Base-by-base conservation (phyloP, 1,140 invertebrate genomes). In the Sycophaga agraensis region DNA sequence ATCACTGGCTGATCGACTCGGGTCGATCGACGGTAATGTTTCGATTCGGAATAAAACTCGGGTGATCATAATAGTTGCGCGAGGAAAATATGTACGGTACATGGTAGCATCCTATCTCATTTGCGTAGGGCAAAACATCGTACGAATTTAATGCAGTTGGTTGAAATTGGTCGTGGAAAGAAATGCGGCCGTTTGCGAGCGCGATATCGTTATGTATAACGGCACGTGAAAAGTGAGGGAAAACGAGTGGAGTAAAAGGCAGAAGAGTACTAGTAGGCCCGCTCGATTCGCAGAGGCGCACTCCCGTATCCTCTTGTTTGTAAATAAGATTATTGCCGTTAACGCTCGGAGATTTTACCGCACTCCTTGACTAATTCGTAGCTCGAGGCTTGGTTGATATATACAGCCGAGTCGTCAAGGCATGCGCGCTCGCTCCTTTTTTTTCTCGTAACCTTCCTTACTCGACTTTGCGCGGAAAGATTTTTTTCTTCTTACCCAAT, bases 271-370 rank as follows among this genome's bases (percentile, higher is more conserved):
- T 28, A 50, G 19, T 45, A 26, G 4, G n/a, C n/a, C 12, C 42
- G 34, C 21, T 43, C 28, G 26, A 43, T 49, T 31, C 57, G 22
- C 31, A 60, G 45, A 39, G 37, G 55, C 34, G 45, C 45, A 28
- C 31, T 16, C 39, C 17, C 9, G n/a, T 49, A 24, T 42, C 26
- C 59, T 49, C 17, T 62, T 62, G 53, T 62, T 62, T 55, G 59
- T 62, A 62, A 62, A 62, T 62, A 62, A 55, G 24, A 62, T 62
- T 62, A 56, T 19, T 40, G 21, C 19, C 48, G 39, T 48, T 31
- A 21, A 59, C 19, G 12, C 11, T 5, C 16, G n/a, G n/a, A 54
- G 17, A 60, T 60, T 43, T 51, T 43, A 46, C 54, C 42, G 39
- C n/a, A n/a, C 55, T 57, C 35, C 22, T 48, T 11, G 34, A 12